Evolutionary conservation across 30 jellyfish, hydroid and myxozoan genomes (phyloP).

Genomic region (Aurelia aurita complex sp. Pacific): DNA sequence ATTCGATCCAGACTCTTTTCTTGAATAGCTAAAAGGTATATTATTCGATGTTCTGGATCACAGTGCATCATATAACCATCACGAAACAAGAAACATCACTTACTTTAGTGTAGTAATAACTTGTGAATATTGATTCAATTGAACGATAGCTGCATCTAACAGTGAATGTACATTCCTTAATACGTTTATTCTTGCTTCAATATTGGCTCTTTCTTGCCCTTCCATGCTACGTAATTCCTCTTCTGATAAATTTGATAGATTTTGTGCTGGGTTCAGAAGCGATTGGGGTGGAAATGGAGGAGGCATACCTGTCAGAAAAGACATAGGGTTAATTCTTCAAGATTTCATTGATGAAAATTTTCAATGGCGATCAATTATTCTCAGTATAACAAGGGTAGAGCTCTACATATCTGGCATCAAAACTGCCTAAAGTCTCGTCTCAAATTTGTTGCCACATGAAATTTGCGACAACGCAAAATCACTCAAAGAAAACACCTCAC

Average conservation of each 20-base stretch:
- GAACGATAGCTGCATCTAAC: constrained; percentile 93
- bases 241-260: constrained; percentile 65
- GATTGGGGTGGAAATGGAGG: constrained; percentile 69
- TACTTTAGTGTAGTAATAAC: constrained; percentile 77
- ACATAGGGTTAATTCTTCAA: background rate
- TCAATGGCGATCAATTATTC: no score
- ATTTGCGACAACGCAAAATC: no score
- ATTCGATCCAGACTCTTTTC: no score
- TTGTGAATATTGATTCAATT: constrained; percentile 91
- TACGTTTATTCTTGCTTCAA: constrained; percentile 94
- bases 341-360: no score
- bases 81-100: background rate
- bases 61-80: no score
- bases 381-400: no score
- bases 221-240: constrained; percentile 92
- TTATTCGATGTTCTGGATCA: no score
- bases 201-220: constrained; percentile 98
- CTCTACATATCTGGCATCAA: no score
- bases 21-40: no score
- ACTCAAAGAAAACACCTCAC: no score
- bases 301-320: constrained; percentile 61
- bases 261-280: constrained; percentile 46
- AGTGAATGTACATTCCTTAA: constrained; percentile 91
- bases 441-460: no score
- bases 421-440: no score